phyloP scores from a whole-genome alignment of 2,888 invertebrate species.

The Cephus rjabovi region DNA sequence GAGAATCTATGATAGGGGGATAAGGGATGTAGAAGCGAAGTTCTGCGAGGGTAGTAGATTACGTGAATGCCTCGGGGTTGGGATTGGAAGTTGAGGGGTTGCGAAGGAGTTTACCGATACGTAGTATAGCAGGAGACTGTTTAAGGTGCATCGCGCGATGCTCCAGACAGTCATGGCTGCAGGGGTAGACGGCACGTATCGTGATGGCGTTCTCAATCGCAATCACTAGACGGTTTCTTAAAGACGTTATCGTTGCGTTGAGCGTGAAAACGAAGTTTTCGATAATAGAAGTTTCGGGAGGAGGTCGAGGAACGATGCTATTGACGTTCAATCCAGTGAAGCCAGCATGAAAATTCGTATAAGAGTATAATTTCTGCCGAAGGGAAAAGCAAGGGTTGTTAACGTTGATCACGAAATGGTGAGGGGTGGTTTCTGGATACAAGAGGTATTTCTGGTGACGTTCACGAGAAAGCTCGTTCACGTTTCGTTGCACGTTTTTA shows the following conservation, averaged over 20 bases:
- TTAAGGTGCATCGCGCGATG: not conserved
- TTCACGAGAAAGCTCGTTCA: conserved; percentile 9
- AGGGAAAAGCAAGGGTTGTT: not conserved
- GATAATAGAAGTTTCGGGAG: not conserved
- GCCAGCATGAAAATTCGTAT: not conserved
- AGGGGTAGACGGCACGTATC: not conserved
- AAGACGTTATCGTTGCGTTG: not conserved
- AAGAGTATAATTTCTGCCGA: not conserved
- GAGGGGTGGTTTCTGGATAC: not conserved
- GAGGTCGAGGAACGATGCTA: not conserved
- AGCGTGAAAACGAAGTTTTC: not conserved
- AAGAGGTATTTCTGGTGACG: not conserved
- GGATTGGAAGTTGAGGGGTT: not conserved
- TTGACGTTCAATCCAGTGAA: not conserved
- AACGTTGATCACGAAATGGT: not conserved
- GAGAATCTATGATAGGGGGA: not conserved
- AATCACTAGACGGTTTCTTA: not conserved
- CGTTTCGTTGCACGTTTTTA: conserved; percentile 36
- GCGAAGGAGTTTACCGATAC: not conserved
- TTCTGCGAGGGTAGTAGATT: not conserved
- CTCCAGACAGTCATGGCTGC: not conserved
- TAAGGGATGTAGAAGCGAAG: not conserved
- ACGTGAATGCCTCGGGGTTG: not conserved
- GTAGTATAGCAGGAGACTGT: not conserved
- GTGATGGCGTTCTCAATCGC: not conserved